Conservation (phyloP, 23 tunicate genomes). For the Aplidium turbinatum region DNA sequence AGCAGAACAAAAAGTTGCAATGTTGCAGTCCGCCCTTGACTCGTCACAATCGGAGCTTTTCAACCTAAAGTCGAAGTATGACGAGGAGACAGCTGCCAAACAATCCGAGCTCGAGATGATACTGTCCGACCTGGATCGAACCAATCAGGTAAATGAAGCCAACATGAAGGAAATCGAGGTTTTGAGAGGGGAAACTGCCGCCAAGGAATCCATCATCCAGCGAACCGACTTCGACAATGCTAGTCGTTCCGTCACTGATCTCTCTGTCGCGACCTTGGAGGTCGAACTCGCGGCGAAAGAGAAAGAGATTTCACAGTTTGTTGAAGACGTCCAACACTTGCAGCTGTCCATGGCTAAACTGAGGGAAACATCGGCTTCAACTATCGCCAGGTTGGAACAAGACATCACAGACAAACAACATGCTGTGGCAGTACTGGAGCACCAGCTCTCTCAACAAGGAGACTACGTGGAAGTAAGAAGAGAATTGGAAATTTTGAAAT, state of each 20-base stretch:
- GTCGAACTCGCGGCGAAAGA: constrained; percentile 88
- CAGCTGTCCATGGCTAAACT: constrained; percentile 69
- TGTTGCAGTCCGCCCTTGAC: constrained; percentile 81
- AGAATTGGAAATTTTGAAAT: constrained; percentile 81
- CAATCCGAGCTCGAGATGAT: constrained; percentile 91
- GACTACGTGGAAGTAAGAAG: constrained; percentile 79
- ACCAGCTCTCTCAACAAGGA: constrained; percentile 34
- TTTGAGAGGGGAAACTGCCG: constrained; percentile 44
- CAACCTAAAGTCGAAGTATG: constrained; percentile 78
- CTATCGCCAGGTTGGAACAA: constrained; percentile 75
- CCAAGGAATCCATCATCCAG: neutral
- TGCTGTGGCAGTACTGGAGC: constrained; percentile 19
- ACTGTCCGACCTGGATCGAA: constrained; percentile 83
- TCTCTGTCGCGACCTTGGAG: constrained; percentile 71
- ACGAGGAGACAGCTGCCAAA: constrained; percentile 88
- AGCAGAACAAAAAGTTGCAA: constrained; percentile 78
- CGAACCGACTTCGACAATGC: neutral
- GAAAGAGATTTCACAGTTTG: constrained; percentile 87
- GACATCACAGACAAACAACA: constrained; percentile 42
- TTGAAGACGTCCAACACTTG: constrained; percentile 85
- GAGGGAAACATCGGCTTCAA: constrained; percentile 65
- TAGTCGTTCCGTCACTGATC: constrained; percentile 52
- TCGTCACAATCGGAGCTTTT: constrained; percentile 85
- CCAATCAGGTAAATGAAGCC: constrained; percentile 61
- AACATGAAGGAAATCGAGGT: constrained; percentile 74